phyloP scores from a whole-genome alignment of 1,140 invertebrate species.

The Neoseiulus cucumeris region DNA sequence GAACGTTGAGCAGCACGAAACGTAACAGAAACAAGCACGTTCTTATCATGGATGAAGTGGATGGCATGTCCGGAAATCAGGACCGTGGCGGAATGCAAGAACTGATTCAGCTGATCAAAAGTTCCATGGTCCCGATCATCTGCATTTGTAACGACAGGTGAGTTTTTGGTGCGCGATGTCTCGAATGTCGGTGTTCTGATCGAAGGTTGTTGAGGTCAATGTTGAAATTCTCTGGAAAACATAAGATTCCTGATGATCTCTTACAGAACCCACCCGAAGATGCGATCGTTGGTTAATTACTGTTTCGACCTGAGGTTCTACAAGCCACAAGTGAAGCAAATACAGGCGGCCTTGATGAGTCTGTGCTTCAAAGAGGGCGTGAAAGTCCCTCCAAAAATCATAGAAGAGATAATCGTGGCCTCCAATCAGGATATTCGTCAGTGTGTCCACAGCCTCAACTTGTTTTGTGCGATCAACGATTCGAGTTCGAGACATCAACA shows the following conservation, averaged over 20 bases:
- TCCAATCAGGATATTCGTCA: conserved; percentile 85
- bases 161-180: background rate
- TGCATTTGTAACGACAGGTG: conserved; percentile 87
- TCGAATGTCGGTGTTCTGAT: too few relatives aligned
- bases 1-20: conserved; percentile 23
- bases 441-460: conserved; percentile 44
- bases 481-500: conserved; percentile 27
- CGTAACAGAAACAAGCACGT: conserved; percentile 52
- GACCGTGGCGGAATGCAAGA: conserved; percentile 91
- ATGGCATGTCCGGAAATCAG: conserved; percentile 98
- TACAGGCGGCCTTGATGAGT: conserved; percentile 67
- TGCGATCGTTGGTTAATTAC: conserved; percentile 75
- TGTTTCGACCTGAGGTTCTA: conserved; percentile 71
- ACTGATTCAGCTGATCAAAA: conserved; percentile 77
- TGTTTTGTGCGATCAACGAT: conserved; percentile 16
- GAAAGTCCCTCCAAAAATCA: conserved; percentile 48
- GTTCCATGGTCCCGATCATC: conserved; percentile 71
- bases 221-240: too few relatives aligned
- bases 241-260: conserved; percentile 14
- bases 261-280: conserved; percentile 61
- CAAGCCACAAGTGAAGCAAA: conserved; percentile 66
- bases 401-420: conserved; percentile 62
- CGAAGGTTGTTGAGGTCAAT: too few relatives aligned
- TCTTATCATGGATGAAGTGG: conserved; percentile 97
- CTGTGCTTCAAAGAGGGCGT: conserved; percentile 80